phyloP scores from a whole-genome alignment of 2,888 invertebrate genomes.

The Meiosimyza platycephala region DNA sequence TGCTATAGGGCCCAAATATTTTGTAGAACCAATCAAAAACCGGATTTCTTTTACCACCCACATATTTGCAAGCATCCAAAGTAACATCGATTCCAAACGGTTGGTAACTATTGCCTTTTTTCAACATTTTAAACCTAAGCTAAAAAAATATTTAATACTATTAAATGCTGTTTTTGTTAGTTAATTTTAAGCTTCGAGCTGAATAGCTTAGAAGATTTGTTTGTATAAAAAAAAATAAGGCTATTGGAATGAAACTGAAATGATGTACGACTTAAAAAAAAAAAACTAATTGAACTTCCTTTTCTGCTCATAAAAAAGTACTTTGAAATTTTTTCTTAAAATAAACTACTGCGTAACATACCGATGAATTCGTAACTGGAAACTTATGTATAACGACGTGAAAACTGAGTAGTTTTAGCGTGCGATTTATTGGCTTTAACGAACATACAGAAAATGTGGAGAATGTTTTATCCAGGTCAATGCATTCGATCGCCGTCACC shows the following conservation, averaged over 20 bases:
- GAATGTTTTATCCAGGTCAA: neutral
- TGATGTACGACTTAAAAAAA: no score
- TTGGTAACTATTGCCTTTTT: neutral
- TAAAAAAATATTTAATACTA: neutral
- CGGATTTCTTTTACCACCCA: neutral
- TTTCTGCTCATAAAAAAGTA: neutral
- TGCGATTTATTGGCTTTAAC: conserved; percentile 5
- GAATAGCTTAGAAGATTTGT: no score
- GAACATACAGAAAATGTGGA: neutral
- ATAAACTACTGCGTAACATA: no score
- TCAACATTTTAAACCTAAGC: neutral
- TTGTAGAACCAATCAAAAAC: no score
- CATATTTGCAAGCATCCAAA: neutral
- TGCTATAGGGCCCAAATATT: no score
- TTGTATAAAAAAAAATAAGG: no score
- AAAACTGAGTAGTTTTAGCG: neutral
- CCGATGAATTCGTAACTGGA: neutral
- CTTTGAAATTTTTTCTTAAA: neutral
- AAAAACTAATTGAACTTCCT: no score
- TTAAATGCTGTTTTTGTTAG: no score
- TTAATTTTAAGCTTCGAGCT: no score
- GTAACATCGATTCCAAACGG: neutral
- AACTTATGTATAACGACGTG: no score
- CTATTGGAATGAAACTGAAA: no score
- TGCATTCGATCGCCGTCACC: neutral